phyloP scores from a whole-genome alignment of 2,113 vertebrate species.

The Opisthocomus hoazin region DNA sequence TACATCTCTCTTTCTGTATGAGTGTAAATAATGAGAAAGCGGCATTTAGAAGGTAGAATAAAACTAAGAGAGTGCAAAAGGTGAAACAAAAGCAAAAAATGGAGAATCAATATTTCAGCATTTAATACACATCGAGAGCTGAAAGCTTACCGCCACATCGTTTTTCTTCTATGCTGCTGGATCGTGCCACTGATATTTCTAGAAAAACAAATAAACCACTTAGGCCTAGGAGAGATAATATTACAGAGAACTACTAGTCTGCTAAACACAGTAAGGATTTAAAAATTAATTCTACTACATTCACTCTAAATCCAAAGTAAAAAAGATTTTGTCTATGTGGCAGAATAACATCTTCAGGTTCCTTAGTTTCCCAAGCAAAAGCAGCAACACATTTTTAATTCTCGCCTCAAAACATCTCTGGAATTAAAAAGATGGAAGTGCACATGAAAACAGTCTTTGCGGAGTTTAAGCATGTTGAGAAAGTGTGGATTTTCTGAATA shows the following conservation, averaged over 20 bases:
- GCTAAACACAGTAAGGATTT: background rate
- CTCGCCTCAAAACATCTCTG: background rate
- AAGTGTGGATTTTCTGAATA: background rate
- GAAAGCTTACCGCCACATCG: slow-evolving; percentile 87
- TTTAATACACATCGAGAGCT: background rate
- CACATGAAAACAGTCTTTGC: background rate
- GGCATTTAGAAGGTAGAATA: background rate
- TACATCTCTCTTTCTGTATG: background rate
- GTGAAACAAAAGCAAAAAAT: background rate
- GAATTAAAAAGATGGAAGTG: background rate
- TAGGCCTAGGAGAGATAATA: background rate
- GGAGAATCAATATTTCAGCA: background rate
- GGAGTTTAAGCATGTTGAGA: background rate
- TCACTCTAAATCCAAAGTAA: background rate
- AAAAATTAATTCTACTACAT: background rate
- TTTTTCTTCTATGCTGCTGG: slow-evolving; percentile 88
- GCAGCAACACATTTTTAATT: background rate
- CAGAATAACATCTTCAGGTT: background rate
- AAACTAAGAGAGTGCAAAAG: background rate
- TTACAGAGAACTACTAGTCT: background rate
- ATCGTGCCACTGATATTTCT: slow-evolving; percentile 93
- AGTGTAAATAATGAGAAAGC: background rate
- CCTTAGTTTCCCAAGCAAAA: background rate
- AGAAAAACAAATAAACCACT: slow-evolving; percentile 53
- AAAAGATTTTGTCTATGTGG: background rate